A percentile compares a stretch with the other conserved stretches of the same genome.
These are phyloP conservation scores for Mylabris phalerata DNA, from an alignment of 1,140 invertebrate genomes.

Conservation along the genomic window DNA sequence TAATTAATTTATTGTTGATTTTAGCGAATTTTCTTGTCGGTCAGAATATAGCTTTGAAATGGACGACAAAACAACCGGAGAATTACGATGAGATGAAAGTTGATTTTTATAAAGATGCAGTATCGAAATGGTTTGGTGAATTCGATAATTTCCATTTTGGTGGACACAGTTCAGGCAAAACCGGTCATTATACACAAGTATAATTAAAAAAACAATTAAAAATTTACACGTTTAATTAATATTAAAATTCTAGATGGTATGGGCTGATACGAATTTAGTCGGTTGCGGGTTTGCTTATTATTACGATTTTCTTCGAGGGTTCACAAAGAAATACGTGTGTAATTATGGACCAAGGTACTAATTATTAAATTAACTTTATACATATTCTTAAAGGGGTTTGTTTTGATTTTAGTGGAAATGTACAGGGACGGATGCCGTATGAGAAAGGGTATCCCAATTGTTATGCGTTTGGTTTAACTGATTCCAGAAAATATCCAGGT, in stretches of 20 bases:
- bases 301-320: constrained; percentile 59
- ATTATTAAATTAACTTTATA: background rate
- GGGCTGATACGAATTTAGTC: constrained; percentile 69
- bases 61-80: constrained; percentile 62
- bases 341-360: constrained; percentile 76
- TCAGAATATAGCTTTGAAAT: constrained; percentile 73
- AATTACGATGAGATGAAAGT: constrained; percentile 51
- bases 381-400: background rate
- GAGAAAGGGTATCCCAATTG: constrained; percentile 66
- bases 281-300: constrained; percentile 79
- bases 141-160: constrained; percentile 62
- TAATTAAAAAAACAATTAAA: background rate
- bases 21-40: constrained; percentile 68
- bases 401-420: constrained; percentile 57
- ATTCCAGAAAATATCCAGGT: constrained; percentile 66
- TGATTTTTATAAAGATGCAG: constrained; percentile 62
- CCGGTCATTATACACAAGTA: constrained; percentile 79
- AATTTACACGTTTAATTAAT: too few relatives aligned
- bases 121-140: constrained; percentile 75
- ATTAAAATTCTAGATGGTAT: constrained; percentile 54
- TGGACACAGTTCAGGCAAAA: constrained; percentile 54
- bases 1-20: constrained; percentile 14
- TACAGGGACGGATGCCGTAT: constrained; percentile 68
- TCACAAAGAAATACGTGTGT: constrained; percentile 78
- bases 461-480: constrained; percentile 56